Percentiles rank a stretch among this genome's conserved stretches.
These are phyloP conservation scores for Andrena hattorfiana DNA, from an alignment of 2,888 invertebrate genomes.

Conservation along the genomic window DNA sequence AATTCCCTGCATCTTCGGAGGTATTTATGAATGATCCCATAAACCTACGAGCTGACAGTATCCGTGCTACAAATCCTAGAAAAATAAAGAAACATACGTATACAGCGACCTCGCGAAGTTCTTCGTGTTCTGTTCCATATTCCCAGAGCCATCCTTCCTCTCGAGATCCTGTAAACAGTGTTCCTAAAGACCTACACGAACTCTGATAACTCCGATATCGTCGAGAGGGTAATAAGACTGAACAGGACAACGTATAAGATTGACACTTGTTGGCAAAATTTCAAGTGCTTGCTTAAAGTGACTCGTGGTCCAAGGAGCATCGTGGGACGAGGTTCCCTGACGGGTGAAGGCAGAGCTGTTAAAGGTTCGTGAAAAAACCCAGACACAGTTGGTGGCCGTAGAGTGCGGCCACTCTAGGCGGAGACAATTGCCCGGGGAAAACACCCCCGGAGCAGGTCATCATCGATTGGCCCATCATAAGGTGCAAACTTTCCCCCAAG, in stretches of 20 bases:
- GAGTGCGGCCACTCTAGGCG: neutral
- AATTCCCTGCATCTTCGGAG: conserved; percentile 17
- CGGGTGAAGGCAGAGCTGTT: neutral
- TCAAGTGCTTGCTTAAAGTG: conserved; percentile 6
- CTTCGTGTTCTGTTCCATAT: too few species aligned
- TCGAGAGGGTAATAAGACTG: neutral
- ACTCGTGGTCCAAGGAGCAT: conserved; percentile 13
- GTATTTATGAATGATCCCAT: neutral
- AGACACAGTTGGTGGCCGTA: conserved; percentile 11
- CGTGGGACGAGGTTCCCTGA: too few species aligned
- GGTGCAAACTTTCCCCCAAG: conserved; percentile 40
- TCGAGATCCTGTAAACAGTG: neutral
- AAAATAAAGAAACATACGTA: neutral
- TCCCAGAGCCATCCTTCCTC: too few species aligned
- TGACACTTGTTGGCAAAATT: conserved; percentile 23
- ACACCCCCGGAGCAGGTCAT: conserved; percentile 45
- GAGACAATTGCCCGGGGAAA: conserved; percentile 50
- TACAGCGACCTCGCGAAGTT: too few species aligned
- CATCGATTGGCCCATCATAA: conserved; percentile 39
- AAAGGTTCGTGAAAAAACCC: conserved; percentile 19
- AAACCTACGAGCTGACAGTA: too few species aligned
- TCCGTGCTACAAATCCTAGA: neutral
- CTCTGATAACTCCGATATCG: neutral
- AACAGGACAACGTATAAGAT: neutral
- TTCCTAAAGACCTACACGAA: neutral